Evolutionary conservation across 1,140 invertebrate genomes (phyloP), one percentile per base, ranked within the genome.

Genomic region (Rhizoglyphus robini): DNA sequence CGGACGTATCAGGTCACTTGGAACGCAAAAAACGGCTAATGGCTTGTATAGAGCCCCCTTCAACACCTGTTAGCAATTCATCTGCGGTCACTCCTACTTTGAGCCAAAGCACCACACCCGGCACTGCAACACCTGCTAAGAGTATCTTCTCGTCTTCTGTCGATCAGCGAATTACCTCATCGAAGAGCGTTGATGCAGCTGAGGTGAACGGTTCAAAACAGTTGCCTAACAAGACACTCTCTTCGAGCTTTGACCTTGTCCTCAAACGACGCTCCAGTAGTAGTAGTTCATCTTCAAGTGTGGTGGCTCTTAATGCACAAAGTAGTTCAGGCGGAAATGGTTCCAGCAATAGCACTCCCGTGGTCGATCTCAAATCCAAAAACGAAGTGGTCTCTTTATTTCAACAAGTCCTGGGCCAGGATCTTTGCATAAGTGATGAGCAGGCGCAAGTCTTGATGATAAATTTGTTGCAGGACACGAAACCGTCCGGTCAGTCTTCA

Each of bases 241-340:
- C 48, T 20, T 23, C 8, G 18, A 11, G 48, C 23, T 25, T 51
- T 23, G 13, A 23, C 48, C 18, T 20, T 20, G 2, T 61, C 8
- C 20, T 38, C 13, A 47, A 65, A 41, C 48, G 67, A 36, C 81
- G 83, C 54, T 79, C 83, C 15, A 82, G 79, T 65, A 73, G 74
- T 59, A 77, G 80, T 63, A 82, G 83, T 46, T 79, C 80, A 61
- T 66, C 59, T 63, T 68, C 2, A 29, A 59, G 23, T 51, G 23
- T 51, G 29, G 11, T 25, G 48, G 23, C 15, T 27, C 29, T 8
- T n/a, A 51, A 51, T 27, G n/a, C n/a, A n/a, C n/a, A n/a, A n/a
- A n/a, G n/a, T n/a, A n/a, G n/a, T n/a, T n/a, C n/a, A n/a, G 23
- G 29, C 23, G 48, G 8, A 13, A 23, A 13, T 27, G 23, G 20